These are phyloP conservation scores for Chromis chromis DNA, from an alignment of 2,797 vertebrate species.

Conservation along the genomic window DNA sequence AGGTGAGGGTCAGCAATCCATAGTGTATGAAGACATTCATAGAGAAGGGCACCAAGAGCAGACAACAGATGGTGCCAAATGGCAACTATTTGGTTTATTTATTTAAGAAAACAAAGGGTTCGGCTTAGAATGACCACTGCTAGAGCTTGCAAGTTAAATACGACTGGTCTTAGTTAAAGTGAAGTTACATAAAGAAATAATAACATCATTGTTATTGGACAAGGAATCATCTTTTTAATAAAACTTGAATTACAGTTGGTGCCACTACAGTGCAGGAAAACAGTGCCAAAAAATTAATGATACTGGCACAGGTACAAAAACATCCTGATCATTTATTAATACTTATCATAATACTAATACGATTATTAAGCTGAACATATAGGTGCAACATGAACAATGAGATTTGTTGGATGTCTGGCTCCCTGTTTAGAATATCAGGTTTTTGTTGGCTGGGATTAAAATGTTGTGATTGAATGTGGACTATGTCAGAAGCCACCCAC, in stretches of 20 bases:
- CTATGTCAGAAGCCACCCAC: constrained; percentile 48
- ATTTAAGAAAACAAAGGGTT: not conserved
- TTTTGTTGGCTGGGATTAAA: constrained; percentile 55
- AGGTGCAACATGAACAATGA: constrained; percentile 39
- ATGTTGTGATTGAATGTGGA: constrained; percentile 46
- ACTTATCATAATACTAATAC: constrained; percentile 30
- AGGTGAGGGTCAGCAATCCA: constrained; percentile 11
- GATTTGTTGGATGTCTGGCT: constrained; percentile 43
- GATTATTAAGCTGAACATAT: constrained; percentile 41
- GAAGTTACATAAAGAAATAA: not conserved
- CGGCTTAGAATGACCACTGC: not conserved
- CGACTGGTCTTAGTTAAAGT: not conserved
- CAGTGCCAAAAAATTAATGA: not conserved
- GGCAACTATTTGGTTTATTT: not conserved
- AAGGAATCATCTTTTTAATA: not conserved
- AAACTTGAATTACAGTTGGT: constrained; percentile 3
- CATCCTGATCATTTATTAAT: constrained; percentile 7
- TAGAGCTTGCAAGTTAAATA: not conserved
- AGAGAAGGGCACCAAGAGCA: not conserved
- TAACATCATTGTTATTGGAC: not conserved
- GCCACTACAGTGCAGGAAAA: not conserved
- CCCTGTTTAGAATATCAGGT: constrained; percentile 13
- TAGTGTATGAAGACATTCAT: constrained; percentile 9
- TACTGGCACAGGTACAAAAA: constrained; percentile 10
- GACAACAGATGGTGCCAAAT: not conserved